Conservation (phyloP, 2,888 invertebrate genomes). For the Euproctis similis region DNA sequence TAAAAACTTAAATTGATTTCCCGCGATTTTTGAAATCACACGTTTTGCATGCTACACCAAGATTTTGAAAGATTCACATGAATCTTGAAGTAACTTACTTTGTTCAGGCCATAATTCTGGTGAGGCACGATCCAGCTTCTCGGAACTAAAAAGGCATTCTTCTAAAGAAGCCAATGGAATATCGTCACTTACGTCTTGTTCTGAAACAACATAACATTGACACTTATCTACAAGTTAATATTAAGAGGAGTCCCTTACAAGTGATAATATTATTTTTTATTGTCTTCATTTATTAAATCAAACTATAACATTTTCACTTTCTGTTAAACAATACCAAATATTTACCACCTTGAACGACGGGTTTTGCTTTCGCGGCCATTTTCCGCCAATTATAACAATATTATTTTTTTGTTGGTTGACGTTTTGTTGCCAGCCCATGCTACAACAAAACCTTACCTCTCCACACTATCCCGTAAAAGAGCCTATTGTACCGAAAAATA, state of each 20-base stretch:
- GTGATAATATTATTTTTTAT: no score
- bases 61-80: background rate
- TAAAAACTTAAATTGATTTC: slow-evolving; percentile 41
- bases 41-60: no score
- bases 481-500: no score
- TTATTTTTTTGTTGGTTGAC: no score
- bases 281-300: background rate
- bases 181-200: slow-evolving; percentile 60
- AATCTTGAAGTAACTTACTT: slow-evolving; percentile 78
- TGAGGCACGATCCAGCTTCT: slow-evolving; percentile 94
- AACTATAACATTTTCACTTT: background rate
- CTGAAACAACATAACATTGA: slow-evolving; percentile 53
- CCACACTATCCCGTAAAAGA: no score
- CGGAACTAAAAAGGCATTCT: slow-evolving; percentile 88
- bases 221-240: no score
- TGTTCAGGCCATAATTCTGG: slow-evolving; percentile 98
- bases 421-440: no score
- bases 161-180: slow-evolving; percentile 76
- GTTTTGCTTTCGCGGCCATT: slow-evolving; percentile 82
- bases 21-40: slow-evolving; percentile 67
- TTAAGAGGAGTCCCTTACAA: no score
- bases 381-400: no score
- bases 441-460: no score
- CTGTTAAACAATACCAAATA: slow-evolving; percentile 4
- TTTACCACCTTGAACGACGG: slow-evolving; percentile 78